These are phyloP conservation scores for Campopleginae sp. DNA, from an alignment of 2,888 invertebrate species.

Conservation along the genomic window DNA sequence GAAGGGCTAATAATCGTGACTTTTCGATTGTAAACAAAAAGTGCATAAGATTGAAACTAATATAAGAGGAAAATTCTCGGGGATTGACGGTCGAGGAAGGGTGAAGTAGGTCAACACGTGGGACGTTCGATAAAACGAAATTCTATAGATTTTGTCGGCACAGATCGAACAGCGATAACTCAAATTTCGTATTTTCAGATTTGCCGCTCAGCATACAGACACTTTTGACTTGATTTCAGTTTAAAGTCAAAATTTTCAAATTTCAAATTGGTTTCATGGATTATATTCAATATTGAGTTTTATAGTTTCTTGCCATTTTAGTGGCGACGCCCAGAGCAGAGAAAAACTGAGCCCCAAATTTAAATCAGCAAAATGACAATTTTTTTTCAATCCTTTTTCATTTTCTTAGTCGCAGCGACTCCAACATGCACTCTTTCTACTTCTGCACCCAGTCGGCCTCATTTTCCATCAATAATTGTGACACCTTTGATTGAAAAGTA, in stretches of 20 bases:
- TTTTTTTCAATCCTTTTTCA: no score
- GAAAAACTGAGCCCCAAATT: no score
- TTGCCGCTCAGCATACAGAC: neutral
- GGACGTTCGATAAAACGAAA: conserved; percentile 16
- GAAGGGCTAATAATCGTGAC: conserved; percentile 11
- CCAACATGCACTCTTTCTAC: neutral
- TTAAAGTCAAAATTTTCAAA: neutral
- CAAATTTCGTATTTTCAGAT: neutral
- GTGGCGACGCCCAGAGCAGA: no score
- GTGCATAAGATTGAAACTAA: neutral
- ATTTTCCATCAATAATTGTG: neutral
- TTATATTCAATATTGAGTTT: neutral
- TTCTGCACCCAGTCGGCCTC: neutral
- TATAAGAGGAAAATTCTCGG: neutral
- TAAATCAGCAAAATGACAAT: no score
- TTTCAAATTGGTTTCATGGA: neutral
- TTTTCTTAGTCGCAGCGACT: neutral
- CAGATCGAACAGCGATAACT: neutral
- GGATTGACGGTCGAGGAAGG: conserved; percentile 34
- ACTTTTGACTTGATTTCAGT: neutral
- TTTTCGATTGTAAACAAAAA: conserved; percentile 25
- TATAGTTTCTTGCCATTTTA: neutral
- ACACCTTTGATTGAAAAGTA: neutral
- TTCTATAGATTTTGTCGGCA: neutral
- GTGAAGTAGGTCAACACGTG: conserved; percentile 55